Percentiles rank a stretch among this genome's conserved stretches.
Evolutionary conservation across 2,888 invertebrate genomes (phyloP).

Genomic region (Maniola hyperantus): DNA sequence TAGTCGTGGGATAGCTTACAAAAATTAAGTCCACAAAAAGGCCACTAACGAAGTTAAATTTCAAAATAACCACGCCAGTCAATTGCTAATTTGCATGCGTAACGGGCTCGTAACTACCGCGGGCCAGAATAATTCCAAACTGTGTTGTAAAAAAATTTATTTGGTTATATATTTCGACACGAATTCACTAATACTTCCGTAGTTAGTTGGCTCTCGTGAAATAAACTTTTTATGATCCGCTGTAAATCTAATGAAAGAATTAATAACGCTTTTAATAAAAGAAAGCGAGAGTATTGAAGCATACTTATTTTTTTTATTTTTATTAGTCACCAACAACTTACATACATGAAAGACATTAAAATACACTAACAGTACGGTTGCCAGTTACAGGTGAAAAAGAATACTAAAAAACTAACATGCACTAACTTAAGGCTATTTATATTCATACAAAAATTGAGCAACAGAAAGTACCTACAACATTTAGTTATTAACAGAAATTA

Average conservation of each 20-base stretch:
- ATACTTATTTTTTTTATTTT: conserved; percentile 16
- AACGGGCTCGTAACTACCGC: conserved; percentile 62
- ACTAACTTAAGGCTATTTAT: no score
- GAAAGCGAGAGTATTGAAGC: conserved; percentile 13
- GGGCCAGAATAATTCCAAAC: conserved; percentile 60
- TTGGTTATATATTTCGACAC: conserved; percentile 50
- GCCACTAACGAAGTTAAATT: conserved; percentile 47
- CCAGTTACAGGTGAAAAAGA: no score
- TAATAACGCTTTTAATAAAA: conserved; percentile 23
- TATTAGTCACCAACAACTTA: no score
- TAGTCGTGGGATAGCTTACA: neutral
- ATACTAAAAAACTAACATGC: no score
- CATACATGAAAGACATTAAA: no score
- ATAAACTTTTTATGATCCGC: conserved; percentile 28
- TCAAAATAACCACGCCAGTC: conserved; percentile 56
- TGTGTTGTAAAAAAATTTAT: conserved; percentile 56
- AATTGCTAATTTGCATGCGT: conserved; percentile 67
- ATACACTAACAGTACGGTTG: no score
- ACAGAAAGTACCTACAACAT: no score
- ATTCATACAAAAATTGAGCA: no score
- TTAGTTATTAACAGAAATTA: no score
- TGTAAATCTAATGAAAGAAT: conserved; percentile 21
- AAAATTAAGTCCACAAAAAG: conserved; percentile 44
- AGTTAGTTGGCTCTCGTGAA: conserved; percentile 28
- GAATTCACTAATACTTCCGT: conserved; percentile 38